Conservation (phyloP, 1,140 invertebrate species). For the Heliconius nattereri region DNA sequence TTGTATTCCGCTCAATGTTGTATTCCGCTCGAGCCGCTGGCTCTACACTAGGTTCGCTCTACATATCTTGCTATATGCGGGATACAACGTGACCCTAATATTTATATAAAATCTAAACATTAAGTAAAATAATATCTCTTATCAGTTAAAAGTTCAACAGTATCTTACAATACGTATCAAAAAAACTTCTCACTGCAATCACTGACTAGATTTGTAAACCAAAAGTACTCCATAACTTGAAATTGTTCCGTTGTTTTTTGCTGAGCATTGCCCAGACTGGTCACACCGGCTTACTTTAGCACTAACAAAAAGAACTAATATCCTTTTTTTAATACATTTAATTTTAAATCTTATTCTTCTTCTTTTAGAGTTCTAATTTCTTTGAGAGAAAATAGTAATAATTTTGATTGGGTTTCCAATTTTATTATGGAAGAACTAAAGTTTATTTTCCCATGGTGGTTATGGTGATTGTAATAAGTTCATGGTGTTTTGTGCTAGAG, state of each 20-base stretch:
- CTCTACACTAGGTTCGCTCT: too few species aligned
- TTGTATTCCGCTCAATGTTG: too few species aligned
- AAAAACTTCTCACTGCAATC: not conserved
- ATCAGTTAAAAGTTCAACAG: not conserved
- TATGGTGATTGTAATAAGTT: conserved; percentile 2
- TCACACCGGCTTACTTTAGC: conserved; percentile 56
- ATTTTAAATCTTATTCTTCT: conserved; percentile 2
- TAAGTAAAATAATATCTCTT: too few species aligned
- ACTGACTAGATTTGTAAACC: conserved; percentile 38
- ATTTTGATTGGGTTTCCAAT: conserved; percentile 30
- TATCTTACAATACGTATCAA: not conserved
- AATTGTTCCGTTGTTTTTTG: conserved; percentile 61
- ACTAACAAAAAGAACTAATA: conserved; percentile 27
- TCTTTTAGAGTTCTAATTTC: conserved; percentile 7
- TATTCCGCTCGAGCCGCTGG: too few species aligned
- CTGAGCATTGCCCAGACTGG: conserved; percentile 61
- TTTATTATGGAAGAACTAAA: conserved; percentile 34
- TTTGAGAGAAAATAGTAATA: not conserved
- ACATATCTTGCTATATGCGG: too few species aligned
- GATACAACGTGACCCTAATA: too few species aligned
- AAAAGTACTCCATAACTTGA: conserved; percentile 52
- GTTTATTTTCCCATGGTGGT: conserved; percentile 34
- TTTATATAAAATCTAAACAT: too few species aligned
- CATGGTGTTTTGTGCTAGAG: not conserved
- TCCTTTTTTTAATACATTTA: not conserved